These are phyloP conservation scores for Stenotaenia linearis DNA, from an alignment of 2,888 invertebrate genomes.

Conservation along the genomic window DNA sequence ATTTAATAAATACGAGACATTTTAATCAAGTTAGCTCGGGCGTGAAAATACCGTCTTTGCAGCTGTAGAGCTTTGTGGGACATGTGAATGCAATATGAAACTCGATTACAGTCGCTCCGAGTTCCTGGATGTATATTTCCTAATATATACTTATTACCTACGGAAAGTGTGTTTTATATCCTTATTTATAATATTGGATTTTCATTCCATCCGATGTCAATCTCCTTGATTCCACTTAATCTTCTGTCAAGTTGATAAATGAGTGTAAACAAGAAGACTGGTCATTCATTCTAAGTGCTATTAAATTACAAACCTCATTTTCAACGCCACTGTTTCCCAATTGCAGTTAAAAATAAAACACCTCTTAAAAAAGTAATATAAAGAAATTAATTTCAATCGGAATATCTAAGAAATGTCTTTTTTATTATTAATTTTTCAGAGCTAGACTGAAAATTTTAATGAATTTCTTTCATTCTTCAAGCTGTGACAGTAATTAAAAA, in stretches of 20 bases:
- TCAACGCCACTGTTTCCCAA: background rate
- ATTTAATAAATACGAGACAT: background rate
- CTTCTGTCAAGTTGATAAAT: background rate
- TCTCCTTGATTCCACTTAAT: conserved; percentile 1
- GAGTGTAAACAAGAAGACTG: background rate
- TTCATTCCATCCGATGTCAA: background rate
- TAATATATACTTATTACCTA: background rate
- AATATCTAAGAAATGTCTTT: background rate
- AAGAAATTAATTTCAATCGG: too few species aligned
- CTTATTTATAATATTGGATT: background rate
- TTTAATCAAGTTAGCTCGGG: background rate
- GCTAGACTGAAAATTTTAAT: background rate
- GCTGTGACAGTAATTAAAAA: background rate
- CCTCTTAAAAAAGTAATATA: too few species aligned
- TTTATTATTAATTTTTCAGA: background rate
- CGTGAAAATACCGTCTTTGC: background rate
- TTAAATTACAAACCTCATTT: background rate
- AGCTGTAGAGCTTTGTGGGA: background rate
- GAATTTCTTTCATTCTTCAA: background rate
- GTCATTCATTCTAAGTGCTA: background rate
- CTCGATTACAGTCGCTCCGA: background rate
- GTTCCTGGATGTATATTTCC: too few species aligned
- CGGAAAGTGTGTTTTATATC: background rate
- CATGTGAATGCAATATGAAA: background rate
- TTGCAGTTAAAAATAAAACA: too few species aligned